phyloP scores from a whole-genome alignment of 1,140 invertebrate genomes.

The Doryteuthis pealeii region DNA sequence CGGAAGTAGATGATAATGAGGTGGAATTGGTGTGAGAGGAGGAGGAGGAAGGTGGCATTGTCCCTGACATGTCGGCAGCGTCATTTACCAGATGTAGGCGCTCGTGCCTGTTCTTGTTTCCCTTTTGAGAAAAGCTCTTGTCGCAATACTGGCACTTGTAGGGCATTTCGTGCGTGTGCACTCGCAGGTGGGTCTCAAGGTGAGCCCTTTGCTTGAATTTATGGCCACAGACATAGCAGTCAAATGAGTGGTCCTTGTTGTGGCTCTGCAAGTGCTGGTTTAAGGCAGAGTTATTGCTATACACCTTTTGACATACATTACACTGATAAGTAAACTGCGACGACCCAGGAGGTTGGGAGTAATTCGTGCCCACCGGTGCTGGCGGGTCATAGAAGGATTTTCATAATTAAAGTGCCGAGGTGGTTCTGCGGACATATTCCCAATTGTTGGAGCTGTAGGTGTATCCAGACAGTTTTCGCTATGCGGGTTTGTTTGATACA shows the following conservation, averaged over 20 bases:
- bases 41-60: no score
- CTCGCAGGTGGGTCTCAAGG: conserved; percentile 28
- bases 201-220: conserved; percentile 5
- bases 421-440: not conserved
- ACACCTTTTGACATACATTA: not conserved
- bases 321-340: not conserved
- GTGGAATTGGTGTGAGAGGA: no score
- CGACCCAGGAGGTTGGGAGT: not conserved
- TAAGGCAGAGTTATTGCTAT: not conserved
- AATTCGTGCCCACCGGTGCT: not conserved
- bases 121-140: conserved; percentile 19
- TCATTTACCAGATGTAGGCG: not conserved
- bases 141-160: conserved; percentile 49
- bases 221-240: not conserved
- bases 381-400: not conserved
- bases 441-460: not conserved
- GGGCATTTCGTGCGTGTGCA: conserved; percentile 83
- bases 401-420: not conserved
- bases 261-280: not conserved
- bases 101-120: conserved; percentile 19
- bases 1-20: no score
- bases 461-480: not conserved
- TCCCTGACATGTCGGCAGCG: not conserved
- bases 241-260: not conserved
- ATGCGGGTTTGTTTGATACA: not conserved